Base-by-base conservation (phyloP, 2,888 invertebrate genomes). In the Drosophila paucipuncta region DNA sequence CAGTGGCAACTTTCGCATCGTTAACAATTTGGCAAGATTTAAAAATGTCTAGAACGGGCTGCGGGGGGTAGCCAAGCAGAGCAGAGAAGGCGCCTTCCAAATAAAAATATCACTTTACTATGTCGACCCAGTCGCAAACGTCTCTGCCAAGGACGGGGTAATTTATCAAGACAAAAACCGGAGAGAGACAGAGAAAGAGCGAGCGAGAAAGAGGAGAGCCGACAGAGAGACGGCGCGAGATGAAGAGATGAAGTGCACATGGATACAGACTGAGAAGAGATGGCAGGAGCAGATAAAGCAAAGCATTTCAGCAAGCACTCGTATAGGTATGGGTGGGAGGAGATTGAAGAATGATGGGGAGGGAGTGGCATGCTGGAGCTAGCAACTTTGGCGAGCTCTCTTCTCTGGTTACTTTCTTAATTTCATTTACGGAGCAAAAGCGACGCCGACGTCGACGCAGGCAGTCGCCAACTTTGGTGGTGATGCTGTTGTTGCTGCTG, bases 1-100 rank as follows among this genome's bases (percentile, higher is more conserved):
- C 84, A 76, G 82, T 70, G 74, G 85, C 90, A 85, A 86, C 86
- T 86, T 86, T 85, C 80, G 83, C 86, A 85, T 89, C 86, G 86
- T 85, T 86, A 90, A 90, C 86, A 90, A 90, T 90, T 86, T 89
- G 86, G 90, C 86, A 90, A 89, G 86, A 89, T 86, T 86, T 85
- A 90, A 88, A 90, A 85, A 88, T 85, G 90, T 73, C 74, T 73
- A 63, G 72, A 68, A 37, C 53, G 47, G 54, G 47, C 13, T 43
- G 22, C 30, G 52, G 30, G 49, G 61, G 47, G 18, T 35, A 43
- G 33, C 31, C 6, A 47, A 28, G 39, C 9, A 39, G 47, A 25
- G 25, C 25, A 2, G 33, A 11, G 49, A 10, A 33, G 60, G 50
- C 62, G 70, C 54, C 67, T 61, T 75, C 79, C 80, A 80, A 85